phyloP scores from a whole-genome alignment of 2,797 vertebrate genomes.

The Ammospiza maritima region DNA sequence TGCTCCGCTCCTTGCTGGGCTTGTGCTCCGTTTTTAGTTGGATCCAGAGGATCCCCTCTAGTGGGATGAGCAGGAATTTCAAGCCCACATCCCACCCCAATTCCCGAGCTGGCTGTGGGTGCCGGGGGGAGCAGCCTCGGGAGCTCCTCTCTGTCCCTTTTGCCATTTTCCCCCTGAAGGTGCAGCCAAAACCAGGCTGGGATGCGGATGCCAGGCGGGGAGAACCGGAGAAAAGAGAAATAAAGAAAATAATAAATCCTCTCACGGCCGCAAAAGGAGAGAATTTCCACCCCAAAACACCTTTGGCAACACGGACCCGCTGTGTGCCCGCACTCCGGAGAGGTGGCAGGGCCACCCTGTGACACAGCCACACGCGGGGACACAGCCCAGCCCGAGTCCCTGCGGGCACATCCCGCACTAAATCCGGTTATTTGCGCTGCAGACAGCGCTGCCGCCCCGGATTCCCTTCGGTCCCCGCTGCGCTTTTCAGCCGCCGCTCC shows the following conservation, averaged over 20 bases:
- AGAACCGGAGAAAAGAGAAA: neutral
- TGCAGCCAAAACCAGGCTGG: neutral
- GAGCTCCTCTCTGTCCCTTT: rapidly evolving
- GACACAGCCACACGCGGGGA: neutral
- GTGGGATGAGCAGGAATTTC: constrained; percentile 74
- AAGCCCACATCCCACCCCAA: neutral
- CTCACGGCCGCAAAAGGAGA: neutral
- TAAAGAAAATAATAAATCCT: neutral
- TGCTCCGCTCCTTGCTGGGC: neutral
- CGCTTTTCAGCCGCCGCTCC: neutral
- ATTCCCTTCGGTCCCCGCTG: neutral
- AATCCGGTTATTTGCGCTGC: neutral
- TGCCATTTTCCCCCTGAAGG: neutral
- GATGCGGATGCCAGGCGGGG: rapidly evolving
- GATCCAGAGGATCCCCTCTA: constrained; percentile 76
- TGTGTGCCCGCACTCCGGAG: rapidly evolving
- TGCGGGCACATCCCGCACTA: neutral
- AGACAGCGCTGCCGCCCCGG: constrained; percentile 13
- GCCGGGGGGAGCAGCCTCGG: rapidly evolving
- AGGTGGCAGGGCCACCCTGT: neutral
- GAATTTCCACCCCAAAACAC: neutral
- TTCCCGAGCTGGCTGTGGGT: neutral
- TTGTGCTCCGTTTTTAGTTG: neutral
- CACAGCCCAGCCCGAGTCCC: neutral
- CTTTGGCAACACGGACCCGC: rapidly evolving